A percentile compares a stretch with the other conserved stretches of the same genome.
Evolutionary conservation across 2,113 vertebrate genomes (phyloP).

Genomic region (Orthonyx spaldingii): DNA sequence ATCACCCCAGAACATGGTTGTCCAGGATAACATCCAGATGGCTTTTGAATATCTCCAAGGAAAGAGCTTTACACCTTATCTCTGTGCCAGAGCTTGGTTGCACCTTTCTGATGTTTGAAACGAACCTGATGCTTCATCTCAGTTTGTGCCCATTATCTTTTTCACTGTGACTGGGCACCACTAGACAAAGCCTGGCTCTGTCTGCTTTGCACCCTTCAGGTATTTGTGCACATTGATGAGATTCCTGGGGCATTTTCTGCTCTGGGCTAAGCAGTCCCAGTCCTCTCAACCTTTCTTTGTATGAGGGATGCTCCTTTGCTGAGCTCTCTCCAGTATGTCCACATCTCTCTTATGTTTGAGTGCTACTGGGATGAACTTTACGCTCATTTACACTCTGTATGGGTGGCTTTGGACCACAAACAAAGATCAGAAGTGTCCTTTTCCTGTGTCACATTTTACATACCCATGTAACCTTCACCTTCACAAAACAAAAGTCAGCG

Average conservation of each 20-base stretch:
- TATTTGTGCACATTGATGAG: background rate
- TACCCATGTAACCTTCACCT: background rate
- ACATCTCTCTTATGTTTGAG: background rate
- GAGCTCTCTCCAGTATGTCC: background rate
- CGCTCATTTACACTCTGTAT: fast-evolving
- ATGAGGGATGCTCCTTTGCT: background rate
- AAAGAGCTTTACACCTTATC: background rate
- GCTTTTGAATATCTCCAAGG: background rate
- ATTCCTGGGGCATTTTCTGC: background rate
- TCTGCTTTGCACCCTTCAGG: background rate
- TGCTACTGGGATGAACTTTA: background rate
- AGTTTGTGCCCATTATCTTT: background rate
- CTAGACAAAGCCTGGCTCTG: background rate
- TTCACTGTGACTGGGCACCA: background rate
- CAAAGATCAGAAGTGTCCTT: background rate
- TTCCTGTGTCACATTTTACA: background rate
- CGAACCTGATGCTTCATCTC: background rate
- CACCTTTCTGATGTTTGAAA: background rate
- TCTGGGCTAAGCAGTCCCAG: background rate
- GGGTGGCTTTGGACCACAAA: background rate
- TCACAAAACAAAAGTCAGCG: fast-evolving
- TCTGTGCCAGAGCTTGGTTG: background rate
- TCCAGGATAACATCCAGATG: background rate
- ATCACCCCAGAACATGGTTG: background rate
- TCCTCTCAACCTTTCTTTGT: background rate